Base-by-base conservation (phyloP, 2,797 vertebrate species). In the Danio albolineatus region DNA sequence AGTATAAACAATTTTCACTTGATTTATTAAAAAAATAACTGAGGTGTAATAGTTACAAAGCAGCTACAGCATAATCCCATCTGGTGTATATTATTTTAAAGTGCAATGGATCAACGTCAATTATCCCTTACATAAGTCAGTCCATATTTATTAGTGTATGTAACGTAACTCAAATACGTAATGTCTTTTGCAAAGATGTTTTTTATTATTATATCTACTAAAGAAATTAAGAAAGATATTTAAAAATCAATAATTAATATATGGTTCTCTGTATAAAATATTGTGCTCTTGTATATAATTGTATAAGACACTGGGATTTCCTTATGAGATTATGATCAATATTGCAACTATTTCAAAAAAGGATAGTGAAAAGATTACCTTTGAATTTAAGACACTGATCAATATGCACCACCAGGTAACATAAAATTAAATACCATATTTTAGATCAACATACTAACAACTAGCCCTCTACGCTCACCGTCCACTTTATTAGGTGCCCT, bases 241-340 rank as follows among this genome's bases (percentile, higher is more conserved):
- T 28, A 49, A 36, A 28, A 53, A 77, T 77, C 41, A 67, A 77
- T 49, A 19, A 59, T 49, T 59, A 59, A 57, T 56, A 46, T 41
- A 28, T 36, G 44, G 44, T 66, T 66, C 17, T 46, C 19, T 28
- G 14, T 17, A 43, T 66, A 7, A 28, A 46, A 66, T 28, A 66
- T n/a, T 7, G n/a, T 41, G 4, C 17, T 17, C 66, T 13, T 28
- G 43, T 66, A 66, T 7, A 48, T 16, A 4, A 14, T 4, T 12
- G 39, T 17, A 64, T 62, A 12, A 19, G 17, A 4, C 41, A 65
- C 41, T 21, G 19, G 8, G 38, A n/a, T 43, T 10, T 9, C 10
- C 16, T n/a, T 53, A 43, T 64, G 38, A 17, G 10, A 7, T 19
- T 44, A 44, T 19, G 21, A 44, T 46, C 41, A 65, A 44, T 44